Evolutionary conservation across 2,113 vertebrate species (phyloP), one percentile per base, ranked within the genome.

Genomic region (Dipodomys stephensi): DNA sequence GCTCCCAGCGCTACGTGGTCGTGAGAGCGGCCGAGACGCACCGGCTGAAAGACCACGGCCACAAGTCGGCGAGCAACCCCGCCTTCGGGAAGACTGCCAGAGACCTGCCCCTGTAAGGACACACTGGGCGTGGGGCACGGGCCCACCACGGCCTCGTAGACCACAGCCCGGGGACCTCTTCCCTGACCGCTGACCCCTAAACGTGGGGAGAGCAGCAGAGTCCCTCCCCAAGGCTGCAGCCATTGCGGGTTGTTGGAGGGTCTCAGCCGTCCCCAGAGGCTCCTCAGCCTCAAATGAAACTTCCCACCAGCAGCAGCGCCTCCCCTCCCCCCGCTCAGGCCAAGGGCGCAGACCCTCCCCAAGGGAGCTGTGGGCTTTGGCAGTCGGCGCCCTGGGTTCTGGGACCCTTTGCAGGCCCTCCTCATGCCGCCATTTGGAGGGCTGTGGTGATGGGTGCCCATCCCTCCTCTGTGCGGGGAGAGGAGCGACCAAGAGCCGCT

Each of bases 1-100:
- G 99, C 3, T 99, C 99, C 88, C 99, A 99, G 94, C 98, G 98
- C 53, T 99, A 99, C 0, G 90, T 98, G 16, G 98, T 98, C 0
- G 98, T 98, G 98, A 98, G 99, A 19, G 98, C 98, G 3, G 99
- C 99, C 0, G 99, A 99, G 83, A 98, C 98, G 23, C 98, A 99
- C 93, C 99, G 99, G 97, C 94, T 99, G 0, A 99, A 99, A 88
- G 98, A 99, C 0, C 97, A 98, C 1, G 97, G 98, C 93, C 98
- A 98, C 67, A 88, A 91, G 62, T 98, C 97, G 1, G 98, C 98
- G 0, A 97, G 98, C 0, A 98, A 98, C 96, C 99, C 99, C 0
- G 98, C 99, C 96, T 99, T 99, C 65, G 99, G 99, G 86, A 99
- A 98, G 92, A 99, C 99, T 0, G 96, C 99, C 64, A 98, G 99